Conservation (phyloP, 1,140 invertebrate genomes). For the Ladona fulva region DNA sequence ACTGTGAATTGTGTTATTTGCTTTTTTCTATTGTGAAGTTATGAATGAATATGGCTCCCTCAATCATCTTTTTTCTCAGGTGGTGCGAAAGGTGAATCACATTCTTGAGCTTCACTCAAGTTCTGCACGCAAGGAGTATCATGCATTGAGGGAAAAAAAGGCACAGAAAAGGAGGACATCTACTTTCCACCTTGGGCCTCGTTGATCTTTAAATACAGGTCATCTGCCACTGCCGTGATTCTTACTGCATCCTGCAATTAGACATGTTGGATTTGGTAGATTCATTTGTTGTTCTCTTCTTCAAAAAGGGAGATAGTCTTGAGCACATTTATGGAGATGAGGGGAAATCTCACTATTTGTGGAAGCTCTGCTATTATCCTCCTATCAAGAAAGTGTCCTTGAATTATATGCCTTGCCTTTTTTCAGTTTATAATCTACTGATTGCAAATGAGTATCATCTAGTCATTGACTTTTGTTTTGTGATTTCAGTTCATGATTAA, state of each 20-base stretch:
- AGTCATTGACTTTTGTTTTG: background rate
- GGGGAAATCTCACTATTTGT: background rate
- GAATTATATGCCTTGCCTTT: background rate
- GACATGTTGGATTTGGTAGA: background rate
- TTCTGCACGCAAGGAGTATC: constrained; percentile 65
- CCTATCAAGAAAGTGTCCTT: background rate
- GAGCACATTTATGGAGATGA: background rate
- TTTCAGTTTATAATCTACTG: background rate
- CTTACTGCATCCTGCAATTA: background rate
- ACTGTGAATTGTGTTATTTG: too few species aligned
- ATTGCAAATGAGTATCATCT: background rate
- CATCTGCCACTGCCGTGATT: background rate
- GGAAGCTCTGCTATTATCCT: background rate
- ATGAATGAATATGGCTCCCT: too few species aligned
- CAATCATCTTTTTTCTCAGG: constrained; percentile 56
- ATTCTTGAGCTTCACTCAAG: constrained; percentile 75
- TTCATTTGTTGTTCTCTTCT: background rate
- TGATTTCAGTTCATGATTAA: background rate
- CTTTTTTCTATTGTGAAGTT: too few species aligned
- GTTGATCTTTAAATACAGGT: background rate
- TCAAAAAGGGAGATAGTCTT: background rate
- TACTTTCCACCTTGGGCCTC: background rate
- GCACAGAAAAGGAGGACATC: constrained; percentile 46
- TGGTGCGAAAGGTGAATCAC: constrained; percentile 78
- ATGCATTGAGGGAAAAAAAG: constrained; percentile 51